Base-by-base conservation (phyloP, 2,888 invertebrate species). In the Steinernema scapterisci region DNA sequence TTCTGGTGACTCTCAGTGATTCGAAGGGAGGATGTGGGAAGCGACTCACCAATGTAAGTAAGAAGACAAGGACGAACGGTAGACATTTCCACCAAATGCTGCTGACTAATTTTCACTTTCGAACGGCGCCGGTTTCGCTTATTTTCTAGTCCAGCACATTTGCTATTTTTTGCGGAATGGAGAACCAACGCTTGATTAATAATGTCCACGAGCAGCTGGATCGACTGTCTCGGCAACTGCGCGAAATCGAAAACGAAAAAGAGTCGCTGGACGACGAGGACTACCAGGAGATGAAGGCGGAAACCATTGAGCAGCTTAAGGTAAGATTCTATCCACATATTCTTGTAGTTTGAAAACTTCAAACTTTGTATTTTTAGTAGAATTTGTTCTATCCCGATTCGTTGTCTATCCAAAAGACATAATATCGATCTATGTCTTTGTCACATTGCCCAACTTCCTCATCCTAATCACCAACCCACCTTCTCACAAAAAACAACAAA, bases 201-300 rank as follows among this genome's bases (percentile, higher is more conserved):
- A 92, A 92, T 88, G 87, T 92, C 45, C 91, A 92, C 86, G 91
- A 91, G 82, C 92, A 92, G 84, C 86, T 92, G 70, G 92, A 92
- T 79, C 89, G 92, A 76, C 88, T 93, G 63, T 90, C 93, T 54
- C 91, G 92, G 83, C 92, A 93, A 86, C 87, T 93, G 63, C 89
- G 91, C 70, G 93, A 93, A 88, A 89, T 93, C 76, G 92, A 93
- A 86, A 91, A 91, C 84, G 91, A 91, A 90, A 91, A 90, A 92
- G 92, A 48, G 63, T 73, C 38, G 38, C 84, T 93, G 78, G 91
- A 91, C 19, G 87, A 88, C 5, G 90, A 90, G 44, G 92, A 92
- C 87, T 93, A 92, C 88, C 90, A 91, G 77, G 92, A 92, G 86
- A 91, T 91, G 7, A 92, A 91, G 88, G 89, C 90, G 81, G 92